These are phyloP conservation scores for Aporrectodea caliginosa DNA, from an alignment of 1,140 invertebrate species.

Conservation along the genomic window DNA sequence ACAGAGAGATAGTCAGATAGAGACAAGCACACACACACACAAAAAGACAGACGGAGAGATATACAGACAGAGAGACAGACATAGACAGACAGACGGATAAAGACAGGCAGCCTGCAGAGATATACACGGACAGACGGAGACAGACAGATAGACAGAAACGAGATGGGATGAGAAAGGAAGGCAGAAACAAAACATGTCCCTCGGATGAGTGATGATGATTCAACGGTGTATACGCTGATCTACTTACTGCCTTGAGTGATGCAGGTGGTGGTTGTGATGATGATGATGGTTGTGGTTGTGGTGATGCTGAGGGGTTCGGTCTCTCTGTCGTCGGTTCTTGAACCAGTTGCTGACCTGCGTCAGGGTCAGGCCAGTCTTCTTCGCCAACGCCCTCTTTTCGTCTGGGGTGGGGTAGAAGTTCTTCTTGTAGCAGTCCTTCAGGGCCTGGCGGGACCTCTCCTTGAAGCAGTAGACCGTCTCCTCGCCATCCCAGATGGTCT, in stretches of 20 bases:
- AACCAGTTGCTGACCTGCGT: conserved; percentile 95
- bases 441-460: conserved; percentile 76
- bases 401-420: conserved; percentile 82
- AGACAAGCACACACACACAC: too few species aligned
- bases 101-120: background rate
- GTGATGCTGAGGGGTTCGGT: conserved; percentile 48
- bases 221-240: too few species aligned
- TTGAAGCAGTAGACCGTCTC: conserved; percentile 98
- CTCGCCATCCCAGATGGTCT: conserved; percentile 98
- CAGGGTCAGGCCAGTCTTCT: conserved; percentile 71
- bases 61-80: background rate
- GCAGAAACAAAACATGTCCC: too few species aligned
- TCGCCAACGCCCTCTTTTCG: background rate
- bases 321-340: conserved; percentile 87
- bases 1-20: too few species aligned
- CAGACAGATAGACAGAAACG: background rate
- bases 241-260: too few species aligned
- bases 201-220: too few species aligned
- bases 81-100: background rate
- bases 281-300: background rate
- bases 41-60: too few species aligned
- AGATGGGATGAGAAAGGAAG: background rate
- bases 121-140: background rate
- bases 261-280: background rate
- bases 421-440: conserved; percentile 64